Evolutionary conservation across 1,140 invertebrate genomes (phyloP), one percentile per base, ranked within the genome.

Genomic region (Ruditapes philippinarum): DNA sequence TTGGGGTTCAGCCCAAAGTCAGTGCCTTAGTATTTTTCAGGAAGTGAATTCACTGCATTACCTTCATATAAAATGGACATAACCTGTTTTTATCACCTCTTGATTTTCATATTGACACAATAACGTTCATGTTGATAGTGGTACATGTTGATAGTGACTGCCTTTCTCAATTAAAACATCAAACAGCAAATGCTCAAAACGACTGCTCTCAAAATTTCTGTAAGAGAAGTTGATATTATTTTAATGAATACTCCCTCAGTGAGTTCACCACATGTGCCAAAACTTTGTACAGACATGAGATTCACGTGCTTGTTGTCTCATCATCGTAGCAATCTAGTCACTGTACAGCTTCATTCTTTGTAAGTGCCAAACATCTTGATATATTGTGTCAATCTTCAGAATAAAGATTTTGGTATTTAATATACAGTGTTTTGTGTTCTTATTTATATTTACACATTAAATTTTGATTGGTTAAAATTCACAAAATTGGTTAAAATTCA

Each of bases 341-440:
- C 45, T 78, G 42, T 78, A 51, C 42, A 51, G 74, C 74, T 78
- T 78, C 74, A 22, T 51, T 49, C 57, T 62, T 62, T 62, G 25
- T 28, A 62, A 70, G 45, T 78, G 74, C 74, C 74, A 78, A 78
- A 78, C 74, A 78, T 78, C 74, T 78, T 54, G 19, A 78, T 78
- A 51, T 57, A 57, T 49, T 78, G 74, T 78, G 45, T 78, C 74
- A 54, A 33, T 33, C 36, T 78, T 78, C 42, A 78, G 33, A 78
- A 78, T 78, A 78, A 78, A 78, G 74, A 78, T 78, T 78, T 78
- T 78, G 74, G 74, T 78, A 78, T 78, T 78, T 25, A 36, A 33
- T 54, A 4, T 51, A 25, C 28, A 57, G 22, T 28, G 57, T 62
- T 62, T 57, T 57, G 19, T 45, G 42, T 45, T 45, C n/a, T n/a